phyloP scores from a whole-genome alignment of 1,140 invertebrate species.

The Rhagoletis zephyria region DNA sequence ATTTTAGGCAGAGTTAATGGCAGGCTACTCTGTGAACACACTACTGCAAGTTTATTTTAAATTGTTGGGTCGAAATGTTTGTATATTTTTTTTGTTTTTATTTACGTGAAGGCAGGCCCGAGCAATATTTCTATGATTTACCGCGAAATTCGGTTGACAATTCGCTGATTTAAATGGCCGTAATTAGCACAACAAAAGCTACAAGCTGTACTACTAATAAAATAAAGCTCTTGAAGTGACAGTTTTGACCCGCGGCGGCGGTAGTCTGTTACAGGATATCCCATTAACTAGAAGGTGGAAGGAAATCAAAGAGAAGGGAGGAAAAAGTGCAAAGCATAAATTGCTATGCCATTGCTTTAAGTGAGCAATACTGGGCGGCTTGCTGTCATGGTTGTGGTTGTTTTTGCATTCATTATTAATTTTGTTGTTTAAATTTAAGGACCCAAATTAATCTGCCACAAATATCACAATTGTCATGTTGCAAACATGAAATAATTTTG shows the following conservation, averaged over 20 bases:
- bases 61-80: conserved; percentile 8
- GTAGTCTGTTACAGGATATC: neutral
- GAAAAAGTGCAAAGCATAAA: neutral
- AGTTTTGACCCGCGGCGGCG: neutral
- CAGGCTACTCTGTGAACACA: conserved; percentile 1
- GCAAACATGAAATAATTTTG: neutral
- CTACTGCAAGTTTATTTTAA: neutral
- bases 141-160: neutral
- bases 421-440: neutral
- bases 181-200: conserved; percentile 56
- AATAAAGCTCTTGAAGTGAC: conserved; percentile 7
- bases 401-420: too few species aligned
- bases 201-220: conserved; percentile 47
- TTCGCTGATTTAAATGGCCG: neutral
- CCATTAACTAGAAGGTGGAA: neutral
- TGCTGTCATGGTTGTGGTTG: too few species aligned
- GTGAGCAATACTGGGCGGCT: too few species aligned
- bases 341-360: too few species aligned
- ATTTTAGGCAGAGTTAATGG: neutral
- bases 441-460: conserved; percentile 23
- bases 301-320: neutral
- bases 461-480: conserved; percentile 39
- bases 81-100: too few species aligned
- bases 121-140: conserved; percentile 27
- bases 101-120: neutral